Conservation (phyloP, 2,797 vertebrate species). For the Anisognathus igniventris region DNA sequence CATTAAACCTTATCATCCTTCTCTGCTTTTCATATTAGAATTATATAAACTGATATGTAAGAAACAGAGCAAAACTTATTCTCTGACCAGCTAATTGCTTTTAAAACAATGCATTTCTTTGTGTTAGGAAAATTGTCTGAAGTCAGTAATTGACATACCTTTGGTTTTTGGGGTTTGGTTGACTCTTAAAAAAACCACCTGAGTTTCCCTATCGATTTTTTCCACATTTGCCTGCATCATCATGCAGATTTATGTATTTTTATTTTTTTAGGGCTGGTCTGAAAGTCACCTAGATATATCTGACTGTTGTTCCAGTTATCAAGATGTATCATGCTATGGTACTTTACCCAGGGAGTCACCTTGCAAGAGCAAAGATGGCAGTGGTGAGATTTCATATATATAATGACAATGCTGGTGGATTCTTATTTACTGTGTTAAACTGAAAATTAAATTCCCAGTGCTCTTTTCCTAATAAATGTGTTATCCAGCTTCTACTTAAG, state of each 20-base stretch:
- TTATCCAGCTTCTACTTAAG: not conserved
- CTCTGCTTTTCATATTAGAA: not conserved
- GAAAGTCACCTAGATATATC: constrained; percentile 82
- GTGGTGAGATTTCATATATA: constrained; percentile 16
- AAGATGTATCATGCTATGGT: constrained; percentile 81
- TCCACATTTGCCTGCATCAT: not conserved
- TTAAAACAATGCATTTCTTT: not conserved
- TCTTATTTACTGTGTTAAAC: not conserved
- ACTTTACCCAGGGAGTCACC: constrained; percentile 82
- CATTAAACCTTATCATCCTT: not conserved
- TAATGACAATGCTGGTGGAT: not conserved
- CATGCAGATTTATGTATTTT: not conserved
- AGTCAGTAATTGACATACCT: not conserved
- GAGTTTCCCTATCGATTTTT: not conserved
- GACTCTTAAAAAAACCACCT: not conserved
- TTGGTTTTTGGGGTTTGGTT: not conserved
- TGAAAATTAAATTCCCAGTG: not conserved
- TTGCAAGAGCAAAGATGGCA: constrained; percentile 84
- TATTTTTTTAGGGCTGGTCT: constrained; percentile 78
- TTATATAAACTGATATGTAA: not conserved
- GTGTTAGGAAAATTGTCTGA: not conserved
- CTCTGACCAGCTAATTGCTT: not conserved
- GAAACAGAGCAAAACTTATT: not conserved
- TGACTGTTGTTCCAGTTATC: constrained; percentile 79
- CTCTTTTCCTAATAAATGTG: not conserved